Percentiles rank a stretch among this genome's conserved stretches.
Evolutionary conservation across 1,140 invertebrate species (phyloP).

Genomic region (Zaprionus kolodkinae): DNA sequence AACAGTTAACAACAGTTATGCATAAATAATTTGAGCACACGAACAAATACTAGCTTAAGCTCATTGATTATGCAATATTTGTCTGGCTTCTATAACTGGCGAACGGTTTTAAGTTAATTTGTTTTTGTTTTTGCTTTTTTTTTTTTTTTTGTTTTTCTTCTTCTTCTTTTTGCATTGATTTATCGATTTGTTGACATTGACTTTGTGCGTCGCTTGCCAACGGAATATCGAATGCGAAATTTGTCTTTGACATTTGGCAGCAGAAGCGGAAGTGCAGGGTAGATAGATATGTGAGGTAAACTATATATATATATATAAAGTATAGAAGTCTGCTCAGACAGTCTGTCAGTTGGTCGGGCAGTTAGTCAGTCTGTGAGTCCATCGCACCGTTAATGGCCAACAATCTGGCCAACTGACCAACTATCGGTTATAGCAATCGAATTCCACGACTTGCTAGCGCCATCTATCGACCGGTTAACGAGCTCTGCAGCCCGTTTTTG

Average conservation of each 20-base stretch:
- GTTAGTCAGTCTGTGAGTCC: neutral
- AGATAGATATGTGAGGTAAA: neutral
- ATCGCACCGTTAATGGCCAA: conserved; percentile 1
- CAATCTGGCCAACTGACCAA: conserved; percentile 25
- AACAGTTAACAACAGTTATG: conserved; percentile 59
- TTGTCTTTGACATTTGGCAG: conserved; percentile 39
- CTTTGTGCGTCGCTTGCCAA: conserved; percentile 34
- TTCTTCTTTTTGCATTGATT: conserved; percentile 37
- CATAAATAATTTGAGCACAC: conserved; percentile 32
- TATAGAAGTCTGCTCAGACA: neutral
- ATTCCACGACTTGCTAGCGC: conserved; percentile 33
- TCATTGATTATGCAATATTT: conserved; percentile 56
- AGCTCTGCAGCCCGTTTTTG: conserved; percentile 28
- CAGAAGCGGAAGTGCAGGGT: conserved; percentile 32
- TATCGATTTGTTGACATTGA: conserved; percentile 45
- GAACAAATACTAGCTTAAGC: conserved; percentile 6
- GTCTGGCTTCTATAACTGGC: conserved; percentile 26
- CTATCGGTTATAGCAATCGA: conserved; percentile 8
- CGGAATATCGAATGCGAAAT: conserved; percentile 24
- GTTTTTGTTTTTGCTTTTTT: conserved; percentile 10
- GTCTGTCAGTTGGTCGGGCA: neutral
- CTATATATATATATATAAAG: neutral
- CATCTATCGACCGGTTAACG: conserved; percentile 47
- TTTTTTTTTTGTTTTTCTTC: no score
- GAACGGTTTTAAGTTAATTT: conserved; percentile 23